Conservation (phyloP, 2,888 invertebrate genomes). For the Hololepta plana region DNA sequence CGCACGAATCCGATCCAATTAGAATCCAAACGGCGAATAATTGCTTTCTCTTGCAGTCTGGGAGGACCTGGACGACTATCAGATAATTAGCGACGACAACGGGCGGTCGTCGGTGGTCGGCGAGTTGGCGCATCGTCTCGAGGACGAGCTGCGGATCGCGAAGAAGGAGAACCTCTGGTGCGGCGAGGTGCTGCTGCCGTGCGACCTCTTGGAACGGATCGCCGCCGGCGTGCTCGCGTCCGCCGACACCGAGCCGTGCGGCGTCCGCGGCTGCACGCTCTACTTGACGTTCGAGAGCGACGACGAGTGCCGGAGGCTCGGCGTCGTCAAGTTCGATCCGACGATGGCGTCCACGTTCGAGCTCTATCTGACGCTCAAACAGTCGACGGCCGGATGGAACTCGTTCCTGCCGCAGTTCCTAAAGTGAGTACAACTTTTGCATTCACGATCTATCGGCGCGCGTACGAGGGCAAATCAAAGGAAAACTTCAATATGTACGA, state of each 20-base stretch:
- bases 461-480: no score
- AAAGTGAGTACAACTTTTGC: no score
- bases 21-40: no score
- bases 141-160: constrained; percentile 62
- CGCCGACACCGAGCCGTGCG: constrained; percentile 79
- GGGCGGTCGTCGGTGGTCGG: no score
- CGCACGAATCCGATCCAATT: no score
- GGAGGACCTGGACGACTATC: no score
- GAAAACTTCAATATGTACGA: no score
- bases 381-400: constrained; percentile 75
- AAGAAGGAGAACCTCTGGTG: constrained; percentile 65
- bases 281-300: constrained; percentile 68
- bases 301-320: constrained; percentile 49
- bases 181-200: constrained; percentile 71
- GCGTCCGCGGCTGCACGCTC: constrained; percentile 67
- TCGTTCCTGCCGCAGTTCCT: constrained; percentile 75
- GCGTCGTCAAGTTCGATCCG: constrained; percentile 72
- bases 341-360: constrained; percentile 81
- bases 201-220: constrained; percentile 60
- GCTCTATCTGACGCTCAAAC: constrained; percentile 71
- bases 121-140: constrained; percentile 60
- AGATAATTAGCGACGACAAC: no score
- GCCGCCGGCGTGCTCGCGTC: constrained; percentile 61
- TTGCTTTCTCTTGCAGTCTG: no score
- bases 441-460: no score